phyloP scores from a whole-genome alignment of 2,797 vertebrate species.

The Prionace glauca region DNA sequence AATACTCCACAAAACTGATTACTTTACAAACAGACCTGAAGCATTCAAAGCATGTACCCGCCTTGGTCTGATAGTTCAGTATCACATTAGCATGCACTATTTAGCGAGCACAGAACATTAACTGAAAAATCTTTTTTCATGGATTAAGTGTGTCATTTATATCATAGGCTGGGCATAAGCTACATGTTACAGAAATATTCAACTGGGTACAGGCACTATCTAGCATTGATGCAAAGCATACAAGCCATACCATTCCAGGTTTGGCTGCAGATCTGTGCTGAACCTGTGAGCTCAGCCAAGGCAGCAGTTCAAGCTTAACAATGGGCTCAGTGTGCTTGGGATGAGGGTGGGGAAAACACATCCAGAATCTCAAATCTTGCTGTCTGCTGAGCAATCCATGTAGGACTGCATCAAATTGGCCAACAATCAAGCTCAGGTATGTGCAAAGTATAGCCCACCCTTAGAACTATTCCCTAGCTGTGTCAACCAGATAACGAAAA shows the following conservation, averaged over 20 bases:
- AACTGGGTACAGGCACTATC: not conserved
- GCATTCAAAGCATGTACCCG: not conserved
- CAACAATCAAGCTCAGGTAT: not conserved
- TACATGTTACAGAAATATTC: not conserved
- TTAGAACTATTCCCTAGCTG: not conserved
- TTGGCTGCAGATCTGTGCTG: not conserved
- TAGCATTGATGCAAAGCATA: not conserved
- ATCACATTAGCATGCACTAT: not conserved
- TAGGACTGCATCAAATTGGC: not conserved
- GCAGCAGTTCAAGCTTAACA: not conserved
- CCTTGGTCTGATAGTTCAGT: not conserved
- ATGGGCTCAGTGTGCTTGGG: not conserved
- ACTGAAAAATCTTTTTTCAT: not conserved
- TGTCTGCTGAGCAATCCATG: not conserved
- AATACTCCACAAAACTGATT: not conserved
- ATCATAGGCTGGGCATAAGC: not conserved
- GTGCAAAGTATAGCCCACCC: not conserved
- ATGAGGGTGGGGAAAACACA: not conserved
- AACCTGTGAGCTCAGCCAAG: not conserved
- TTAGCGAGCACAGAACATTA: not conserved
- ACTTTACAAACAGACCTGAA: not conserved
- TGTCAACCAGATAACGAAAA: not conserved
- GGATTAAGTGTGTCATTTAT: not conserved
- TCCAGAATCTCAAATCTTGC: not conserved
- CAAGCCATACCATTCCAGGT: not conserved